Percentiles rank a stretch among this genome's conserved stretches.
Evolutionary conservation across 2,113 vertebrate genomes (phyloP).

Genomic region (Crotalus helleri): DNA sequence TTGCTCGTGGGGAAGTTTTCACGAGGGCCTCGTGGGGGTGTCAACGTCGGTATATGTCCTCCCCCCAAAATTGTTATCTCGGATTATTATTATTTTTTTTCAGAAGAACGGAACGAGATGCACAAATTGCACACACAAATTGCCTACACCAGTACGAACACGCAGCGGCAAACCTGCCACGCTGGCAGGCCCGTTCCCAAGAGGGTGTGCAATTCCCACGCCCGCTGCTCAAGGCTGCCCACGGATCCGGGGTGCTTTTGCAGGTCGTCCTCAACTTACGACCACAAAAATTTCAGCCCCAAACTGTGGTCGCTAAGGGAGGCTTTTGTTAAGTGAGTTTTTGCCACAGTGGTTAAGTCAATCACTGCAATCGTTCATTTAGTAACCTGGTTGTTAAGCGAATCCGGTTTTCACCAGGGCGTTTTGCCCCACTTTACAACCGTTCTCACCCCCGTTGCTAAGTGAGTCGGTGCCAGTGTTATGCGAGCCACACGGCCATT

Average conservation of each 20-base stretch:
- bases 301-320: not conserved
- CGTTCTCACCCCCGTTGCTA: too few species aligned
- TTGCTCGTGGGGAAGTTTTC: too few species aligned
- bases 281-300: not conserved
- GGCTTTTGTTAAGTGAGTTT: accelerated
- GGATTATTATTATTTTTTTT: not conserved
- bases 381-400: too few species aligned
- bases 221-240: not conserved
- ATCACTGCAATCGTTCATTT: not conserved
- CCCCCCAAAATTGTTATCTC: too few species aligned
- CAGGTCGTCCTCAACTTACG: not conserved
- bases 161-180: too few species aligned
- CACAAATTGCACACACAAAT: not conserved
- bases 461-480: accelerated
- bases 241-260: not conserved
- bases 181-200: too few species aligned
- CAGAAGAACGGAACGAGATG: too few species aligned
- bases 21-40: accelerated
- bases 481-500: not conserved
- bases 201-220: not conserved
- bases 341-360: too few species aligned
- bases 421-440: not conserved
- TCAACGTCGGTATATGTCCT: too few species aligned
- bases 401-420: too few species aligned
- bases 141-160: not conserved